Evolutionary conservation across 2,888 invertebrate species (phyloP), one percentile per base, ranked within the genome.

Genomic region (Rhogogaster chlorosoma): DNA sequence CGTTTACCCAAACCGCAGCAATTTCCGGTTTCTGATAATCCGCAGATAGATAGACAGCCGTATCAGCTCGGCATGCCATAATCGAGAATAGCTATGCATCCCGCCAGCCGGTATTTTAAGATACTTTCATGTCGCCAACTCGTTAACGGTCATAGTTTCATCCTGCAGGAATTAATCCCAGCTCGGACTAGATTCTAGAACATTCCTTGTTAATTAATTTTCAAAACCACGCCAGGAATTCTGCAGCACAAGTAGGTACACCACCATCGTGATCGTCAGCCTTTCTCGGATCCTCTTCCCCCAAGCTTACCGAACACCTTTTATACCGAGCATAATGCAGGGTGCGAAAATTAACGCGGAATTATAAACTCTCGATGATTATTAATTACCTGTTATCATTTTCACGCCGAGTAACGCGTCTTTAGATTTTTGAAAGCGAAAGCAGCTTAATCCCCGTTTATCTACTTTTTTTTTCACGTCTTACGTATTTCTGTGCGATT

Each of bases 151-250:
- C 80, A 80, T 80, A 80, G 80, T 61, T 80, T 80, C 29, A 61
- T 80, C 29, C 61, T 80, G 2, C 57, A 22, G 80, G 57, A 80
- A 80, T 80, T 80, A 80, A 80, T 80, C 80, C 38, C 61, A 32
- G 49, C 77, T 77, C 77, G 80, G 80, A 80, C 57, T 80, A 80
- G 80, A 80, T 77, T 77, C 77, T 57, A 80, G 80, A 80, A 61
- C 84, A 84, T 84, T 84, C 84, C 71, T 80, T 84, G 86, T 87
- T 88, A 88, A 88, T 88, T 88, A 88, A 87, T 88, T 88, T 87
- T 87, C 86, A 80, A 85, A 86, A 84, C 85, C 85, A 84, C 75
- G 53, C 49, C 49, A 84, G 73, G 71, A 64, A 80, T 80, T 80
- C 38, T 61, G 61, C 6, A 61, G 38, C 22, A 53, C n/a, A n/a